Evolutionary conservation across 2,797 vertebrate species (phyloP).

Genomic region (Pelodytes ibericus): DNA sequence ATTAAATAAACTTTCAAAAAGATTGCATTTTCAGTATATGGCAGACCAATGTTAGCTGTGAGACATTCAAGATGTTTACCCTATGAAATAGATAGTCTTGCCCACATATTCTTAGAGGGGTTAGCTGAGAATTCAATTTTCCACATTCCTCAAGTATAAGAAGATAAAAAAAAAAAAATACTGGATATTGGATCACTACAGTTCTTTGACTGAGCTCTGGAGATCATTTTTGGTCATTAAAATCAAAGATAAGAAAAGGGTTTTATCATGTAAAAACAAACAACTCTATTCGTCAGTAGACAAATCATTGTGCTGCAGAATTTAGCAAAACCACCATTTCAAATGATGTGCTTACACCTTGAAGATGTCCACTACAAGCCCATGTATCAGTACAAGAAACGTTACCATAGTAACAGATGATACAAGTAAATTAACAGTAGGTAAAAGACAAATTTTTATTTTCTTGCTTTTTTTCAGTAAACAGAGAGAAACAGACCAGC

Average conservation of each 20-base stretch:
- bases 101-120: too few relatives aligned
- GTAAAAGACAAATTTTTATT: not conserved
- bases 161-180: too few relatives aligned
- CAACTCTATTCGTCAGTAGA: not conserved
- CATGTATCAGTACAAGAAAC: not conserved
- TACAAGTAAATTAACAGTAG: not conserved
- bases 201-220: too few relatives aligned
- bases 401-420: constrained; percentile 19
- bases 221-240: too few relatives aligned
- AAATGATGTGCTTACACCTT: not conserved
- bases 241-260: not conserved
- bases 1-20: too few relatives aligned
- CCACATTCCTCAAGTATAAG: too few relatives aligned
- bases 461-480: not conserved
- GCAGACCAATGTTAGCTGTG: too few relatives aligned
- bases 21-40: too few relatives aligned
- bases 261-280: constrained; percentile 9
- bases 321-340: constrained; percentile 5
- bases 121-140: too few relatives aligned
- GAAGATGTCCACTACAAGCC: constrained; percentile 1
- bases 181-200: too few relatives aligned
- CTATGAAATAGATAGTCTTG: too few relatives aligned
- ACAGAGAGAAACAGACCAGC: not conserved
- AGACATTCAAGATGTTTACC: too few relatives aligned
- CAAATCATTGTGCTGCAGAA: not conserved